These are phyloP conservation scores for Tinamus guttatus DNA, from an alignment of 2,113 vertebrate species.

Conservation along the genomic window DNA sequence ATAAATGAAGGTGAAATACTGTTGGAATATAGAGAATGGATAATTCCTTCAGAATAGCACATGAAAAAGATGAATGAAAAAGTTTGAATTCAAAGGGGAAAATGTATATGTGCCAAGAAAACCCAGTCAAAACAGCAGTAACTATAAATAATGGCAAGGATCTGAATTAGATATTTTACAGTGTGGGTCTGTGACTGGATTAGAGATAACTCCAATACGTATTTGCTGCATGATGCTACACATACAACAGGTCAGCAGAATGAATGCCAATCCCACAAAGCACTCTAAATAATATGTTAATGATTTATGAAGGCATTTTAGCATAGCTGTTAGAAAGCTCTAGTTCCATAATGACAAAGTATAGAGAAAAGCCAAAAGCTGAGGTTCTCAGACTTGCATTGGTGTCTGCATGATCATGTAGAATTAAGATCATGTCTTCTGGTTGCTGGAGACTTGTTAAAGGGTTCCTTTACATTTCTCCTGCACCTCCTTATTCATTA, in stretches of 20 bases:
- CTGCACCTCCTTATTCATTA: background rate
- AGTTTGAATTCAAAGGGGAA: background rate
- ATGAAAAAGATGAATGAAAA: background rate
- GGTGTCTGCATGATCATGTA: background rate
- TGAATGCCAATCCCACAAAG: background rate
- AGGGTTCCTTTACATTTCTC: background rate
- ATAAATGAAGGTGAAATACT: background rate
- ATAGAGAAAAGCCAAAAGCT: background rate
- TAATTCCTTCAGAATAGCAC: background rate
- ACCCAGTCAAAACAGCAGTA: background rate
- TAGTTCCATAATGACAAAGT: accelerated
- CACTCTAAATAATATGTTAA: background rate
- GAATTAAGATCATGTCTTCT: background rate
- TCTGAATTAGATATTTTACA: background rate
- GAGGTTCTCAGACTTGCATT: background rate
- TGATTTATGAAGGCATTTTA: background rate
- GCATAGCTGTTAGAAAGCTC: background rate
- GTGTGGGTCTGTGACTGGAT: background rate
- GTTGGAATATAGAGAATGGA: background rate
- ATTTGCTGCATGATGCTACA: background rate
- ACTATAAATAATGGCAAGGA: background rate
- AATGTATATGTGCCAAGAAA: background rate
- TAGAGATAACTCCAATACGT: background rate
- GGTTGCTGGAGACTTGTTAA: background rate
- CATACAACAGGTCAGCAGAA: background rate